A percentile compares a stretch with the other conserved stretches of the same genome.
phyloP scores from a whole-genome alignment of 1,140 invertebrate species.

The Bombus huntii region DNA sequence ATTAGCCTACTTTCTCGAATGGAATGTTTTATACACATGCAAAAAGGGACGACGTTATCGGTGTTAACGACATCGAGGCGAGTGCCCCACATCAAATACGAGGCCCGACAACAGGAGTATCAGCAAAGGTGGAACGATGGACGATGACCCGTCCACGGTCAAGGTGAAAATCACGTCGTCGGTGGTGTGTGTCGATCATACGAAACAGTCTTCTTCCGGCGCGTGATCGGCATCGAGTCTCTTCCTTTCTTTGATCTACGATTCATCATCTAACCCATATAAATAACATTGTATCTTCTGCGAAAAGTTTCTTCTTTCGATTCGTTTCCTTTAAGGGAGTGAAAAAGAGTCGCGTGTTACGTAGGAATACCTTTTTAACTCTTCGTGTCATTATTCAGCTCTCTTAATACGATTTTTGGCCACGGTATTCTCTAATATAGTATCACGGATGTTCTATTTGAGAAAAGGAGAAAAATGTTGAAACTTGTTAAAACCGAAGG shows the following conservation, averaged over 20 bases:
- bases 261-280: constrained; percentile 41
- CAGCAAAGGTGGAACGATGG: constrained; percentile 31
- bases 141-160: constrained; percentile 69
- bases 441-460: too few relatives aligned
- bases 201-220: constrained; percentile 52
- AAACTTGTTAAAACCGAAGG: too few relatives aligned
- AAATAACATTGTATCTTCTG: background rate
- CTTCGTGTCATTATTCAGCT: too few relatives aligned
- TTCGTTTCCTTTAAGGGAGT: background rate
- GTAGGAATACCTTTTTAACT: too few relatives aligned
- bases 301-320: background rate
- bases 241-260: constrained; percentile 35
- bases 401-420: too few relatives aligned
- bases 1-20: background rate
- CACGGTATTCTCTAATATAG: too few relatives aligned
- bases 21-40: too few relatives aligned
- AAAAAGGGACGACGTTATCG: background rate
- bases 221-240: constrained; percentile 61
- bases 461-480: too few relatives aligned
- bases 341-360: background rate
- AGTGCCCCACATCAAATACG: constrained; percentile 23
- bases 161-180: constrained; percentile 69
- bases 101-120: background rate
- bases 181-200: constrained; percentile 55
- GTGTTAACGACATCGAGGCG: background rate